Conservation (phyloP, 2,888 invertebrate species). For the Thyatira batis region DNA sequence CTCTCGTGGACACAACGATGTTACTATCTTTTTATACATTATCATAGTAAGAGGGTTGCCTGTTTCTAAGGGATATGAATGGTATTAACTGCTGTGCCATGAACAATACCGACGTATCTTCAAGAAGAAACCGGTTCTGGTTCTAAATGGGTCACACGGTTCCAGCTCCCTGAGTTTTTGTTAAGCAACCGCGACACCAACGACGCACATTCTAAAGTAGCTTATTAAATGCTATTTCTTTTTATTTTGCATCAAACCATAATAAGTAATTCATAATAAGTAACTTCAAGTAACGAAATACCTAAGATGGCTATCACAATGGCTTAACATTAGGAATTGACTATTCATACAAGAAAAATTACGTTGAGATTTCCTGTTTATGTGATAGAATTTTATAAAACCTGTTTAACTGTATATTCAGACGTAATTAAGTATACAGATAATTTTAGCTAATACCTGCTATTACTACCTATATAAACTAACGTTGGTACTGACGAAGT, state of each 20-base stretch:
- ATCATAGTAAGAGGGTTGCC: slow-evolving; percentile 71
- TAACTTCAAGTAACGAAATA: not conserved
- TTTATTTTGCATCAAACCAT: not conserved
- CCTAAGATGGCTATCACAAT: too few relatives aligned
- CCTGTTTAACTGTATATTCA: slow-evolving; percentile 18
- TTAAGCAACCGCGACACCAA: slow-evolving; percentile 55
- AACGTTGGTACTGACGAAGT: slow-evolving; percentile 34
- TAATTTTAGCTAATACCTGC: slow-evolving; percentile 50
- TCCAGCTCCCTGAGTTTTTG: slow-evolving; percentile 72
- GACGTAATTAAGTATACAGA: slow-evolving; percentile 42
- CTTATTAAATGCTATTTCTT: slow-evolving; percentile 24
- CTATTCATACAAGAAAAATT: not conserved
- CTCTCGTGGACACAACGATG: slow-evolving; percentile 65
- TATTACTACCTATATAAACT: slow-evolving; percentile 49
- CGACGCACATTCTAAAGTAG: slow-evolving; percentile 29
- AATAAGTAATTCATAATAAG: too few relatives aligned
- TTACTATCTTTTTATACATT: slow-evolving; percentile 75
- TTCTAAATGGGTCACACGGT: slow-evolving; percentile 82
- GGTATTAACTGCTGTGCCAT: slow-evolving; percentile 74
- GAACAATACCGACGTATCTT: slow-evolving; percentile 75
- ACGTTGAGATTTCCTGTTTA: not conserved
- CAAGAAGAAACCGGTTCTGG: slow-evolving; percentile 79
- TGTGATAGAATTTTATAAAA: not conserved
- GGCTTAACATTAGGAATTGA: not conserved
- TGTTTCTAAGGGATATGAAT: slow-evolving; percentile 73